Conservation (phyloP, 2,797 vertebrate genomes). For the Rhadinocentrus ornatus region DNA sequence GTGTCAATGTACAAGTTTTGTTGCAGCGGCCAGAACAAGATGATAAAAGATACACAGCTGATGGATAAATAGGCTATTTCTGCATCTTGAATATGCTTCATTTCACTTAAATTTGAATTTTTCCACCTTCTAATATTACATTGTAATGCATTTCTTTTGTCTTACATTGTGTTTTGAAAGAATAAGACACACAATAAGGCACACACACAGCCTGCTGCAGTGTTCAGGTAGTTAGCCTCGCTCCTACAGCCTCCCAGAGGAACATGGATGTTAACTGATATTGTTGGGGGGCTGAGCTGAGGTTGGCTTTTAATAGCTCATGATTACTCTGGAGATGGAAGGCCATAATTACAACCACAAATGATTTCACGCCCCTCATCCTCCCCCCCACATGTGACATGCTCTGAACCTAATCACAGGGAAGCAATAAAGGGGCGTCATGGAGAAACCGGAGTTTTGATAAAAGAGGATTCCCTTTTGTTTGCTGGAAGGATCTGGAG, state of each 20-base stretch:
- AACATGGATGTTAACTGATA: slow-evolving; percentile 69
- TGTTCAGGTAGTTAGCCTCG: slow-evolving; percentile 62
- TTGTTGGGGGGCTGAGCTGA: slow-evolving; percentile 64
- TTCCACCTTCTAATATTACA: background rate
- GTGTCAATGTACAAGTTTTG: too few species aligned
- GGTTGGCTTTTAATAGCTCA: slow-evolving; percentile 78
- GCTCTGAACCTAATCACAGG: slow-evolving; percentile 74
- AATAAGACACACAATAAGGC: too few species aligned
- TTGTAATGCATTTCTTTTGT: background rate
- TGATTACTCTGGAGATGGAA: slow-evolving; percentile 82
- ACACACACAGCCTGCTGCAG: slow-evolving; percentile 25
- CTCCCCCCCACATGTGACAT: slow-evolving; percentile 44
- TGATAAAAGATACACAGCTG: background rate
- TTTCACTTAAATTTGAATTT: too few species aligned
- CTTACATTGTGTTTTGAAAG: background rate
- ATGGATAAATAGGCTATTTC: background rate
- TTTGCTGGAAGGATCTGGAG: slow-evolving; percentile 63
- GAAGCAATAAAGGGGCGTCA: slow-evolving; percentile 57
- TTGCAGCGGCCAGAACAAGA: background rate
- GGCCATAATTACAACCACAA: slow-evolving; percentile 78
- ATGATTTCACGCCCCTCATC: slow-evolving; percentile 77
- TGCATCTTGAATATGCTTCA: background rate
- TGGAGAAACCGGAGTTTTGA: slow-evolving; percentile 54
- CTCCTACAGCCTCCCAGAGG: slow-evolving; percentile 62
- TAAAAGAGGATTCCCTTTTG: slow-evolving; percentile 68